Evolutionary conservation across 2,888 invertebrate species (phyloP).

Genomic region (Crepidodera aurea): DNA sequence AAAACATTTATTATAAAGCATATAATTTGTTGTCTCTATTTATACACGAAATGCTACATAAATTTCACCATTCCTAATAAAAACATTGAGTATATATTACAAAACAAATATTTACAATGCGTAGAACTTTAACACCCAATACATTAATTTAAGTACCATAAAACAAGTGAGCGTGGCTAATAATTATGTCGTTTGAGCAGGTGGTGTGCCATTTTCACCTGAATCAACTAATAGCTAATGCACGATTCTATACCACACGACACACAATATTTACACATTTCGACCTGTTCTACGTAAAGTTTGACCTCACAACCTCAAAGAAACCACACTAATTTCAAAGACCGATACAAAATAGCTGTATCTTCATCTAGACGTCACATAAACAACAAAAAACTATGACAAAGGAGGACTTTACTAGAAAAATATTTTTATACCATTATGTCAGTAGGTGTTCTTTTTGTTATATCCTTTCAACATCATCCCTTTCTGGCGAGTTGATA

Average conservation of each 20-base stretch:
- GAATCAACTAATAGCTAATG: slow-evolving; percentile 37
- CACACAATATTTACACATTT: slow-evolving; percentile 31
- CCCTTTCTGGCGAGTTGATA: no score
- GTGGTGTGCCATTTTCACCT: slow-evolving; percentile 38
- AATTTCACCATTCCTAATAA: no score
- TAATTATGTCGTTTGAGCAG: slow-evolving; percentile 40
- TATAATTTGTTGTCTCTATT: no score
- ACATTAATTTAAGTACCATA: slow-evolving; percentile 37
- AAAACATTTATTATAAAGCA: no score
- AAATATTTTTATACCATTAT: no score
- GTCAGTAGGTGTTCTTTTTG: no score
- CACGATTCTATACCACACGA: slow-evolving; percentile 38
- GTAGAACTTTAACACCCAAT: slow-evolving; percentile 29
- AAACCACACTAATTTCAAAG: slow-evolving; percentile 11
- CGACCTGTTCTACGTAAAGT: slow-evolving; percentile 5
- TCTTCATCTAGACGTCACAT: not conserved
- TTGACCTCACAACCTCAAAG: slow-evolving; percentile 6
- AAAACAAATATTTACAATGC: slow-evolving; percentile 22
- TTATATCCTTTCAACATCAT: no score
- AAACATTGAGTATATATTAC: slow-evolving; percentile 5
- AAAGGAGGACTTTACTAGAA: no score
- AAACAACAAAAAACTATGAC: no score
- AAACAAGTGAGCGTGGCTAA: slow-evolving; percentile 42
- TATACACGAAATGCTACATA: no score
- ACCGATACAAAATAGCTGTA: not conserved